Evolutionary conservation across 2,797 vertebrate species (phyloP), one percentile per base, ranked within the genome.

Genomic region (Prunella strophiata): DNA sequence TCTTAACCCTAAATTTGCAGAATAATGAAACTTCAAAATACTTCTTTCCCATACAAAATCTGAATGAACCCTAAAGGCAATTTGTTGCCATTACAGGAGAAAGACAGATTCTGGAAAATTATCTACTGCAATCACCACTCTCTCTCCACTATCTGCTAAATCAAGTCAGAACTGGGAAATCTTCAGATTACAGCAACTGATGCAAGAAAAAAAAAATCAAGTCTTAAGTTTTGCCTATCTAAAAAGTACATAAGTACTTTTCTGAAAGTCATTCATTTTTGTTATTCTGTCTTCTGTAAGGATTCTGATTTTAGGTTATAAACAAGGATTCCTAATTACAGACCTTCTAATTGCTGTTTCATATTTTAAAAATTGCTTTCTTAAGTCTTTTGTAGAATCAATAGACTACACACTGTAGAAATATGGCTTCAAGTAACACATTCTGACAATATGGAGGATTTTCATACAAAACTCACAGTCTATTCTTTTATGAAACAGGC

Each of bases 371-470:
- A 85, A 58, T 3, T 36, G 16, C 8, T 54, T 59, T 74, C 18
- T 59, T 77, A 42, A 8, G 40, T 67, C 14, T 52, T 84, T 10
- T 36, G 16, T 34, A 47, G 25, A 91, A 88, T 48, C 19, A 77
- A 38, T 2, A 67, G 32, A 73, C 18, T 26, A 85, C 21, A 30
- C 7, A 47, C 3, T 21, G 21, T 27, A 90, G 34, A 81, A 77
- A 81, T 12, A 32, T 4, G 20, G 19, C 29, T 68, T 71, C 36
- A 63, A 19, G 65, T 25, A 48, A 21, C 8, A 48, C 6, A 21
- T 58, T 52, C 42, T 7, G 8, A 73, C 17, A 89, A 52, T 4
- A 8, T 16, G 5, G 12, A 2, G 0, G 0, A 19, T 74, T 27
- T 57, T 48, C 32, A 22, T 68, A 38, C 20, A 65, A 81, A 89